Evolutionary conservation across 2,888 invertebrate genomes (phyloP), one percentile per base, ranked within the genome.

Genomic region (Dichetophora obliterata): DNA sequence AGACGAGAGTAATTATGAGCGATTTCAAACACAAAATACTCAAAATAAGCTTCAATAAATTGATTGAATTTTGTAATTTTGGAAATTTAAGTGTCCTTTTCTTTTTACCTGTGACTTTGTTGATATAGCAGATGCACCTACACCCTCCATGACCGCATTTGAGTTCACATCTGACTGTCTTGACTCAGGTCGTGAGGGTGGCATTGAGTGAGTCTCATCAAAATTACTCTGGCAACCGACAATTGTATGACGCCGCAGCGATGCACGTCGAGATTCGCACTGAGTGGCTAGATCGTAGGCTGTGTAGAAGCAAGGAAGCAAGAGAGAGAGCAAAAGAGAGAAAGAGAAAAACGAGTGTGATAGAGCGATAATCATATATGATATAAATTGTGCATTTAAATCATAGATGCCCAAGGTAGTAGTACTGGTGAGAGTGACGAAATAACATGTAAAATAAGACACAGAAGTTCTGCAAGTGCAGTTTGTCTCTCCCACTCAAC

Each of bases 271-370:
- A 63, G 93, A 93, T 76, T 94, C 94, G 85, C 94, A 94, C 86
- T 95, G 95, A 65, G 95, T 94, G 79, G 95, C 95, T 88, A 96
- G 90, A 90, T 96, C 96, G 87, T 95, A 95, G 65, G 95, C 95
- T 93, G 90, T 31, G 43, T 48, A 11, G 8, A n/a, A 6, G 57
- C 5, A 31, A 37, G 9, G 19, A 5, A 34, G 27, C 19, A 5
- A n/a, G 69, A 69, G 52, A 31, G 65, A 27, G 19, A 34, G 9
- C 8, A 2, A 37, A 11, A 52, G 52, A 52, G n/a, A 52, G 8
- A 22, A 22, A 19, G 9, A 54, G 54, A 19, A 9, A 22, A 5
- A 22, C 2, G n/a, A 52, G 6, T 4, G 5, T 9, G n/a, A 52
- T 1, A 19, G 54, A 54, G 19, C 9, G 19, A 54, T 3, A 3